These are phyloP conservation scores for Cheumatopsyche charites DNA, from an alignment of 1,140 invertebrate species.

Conservation along the genomic window DNA sequence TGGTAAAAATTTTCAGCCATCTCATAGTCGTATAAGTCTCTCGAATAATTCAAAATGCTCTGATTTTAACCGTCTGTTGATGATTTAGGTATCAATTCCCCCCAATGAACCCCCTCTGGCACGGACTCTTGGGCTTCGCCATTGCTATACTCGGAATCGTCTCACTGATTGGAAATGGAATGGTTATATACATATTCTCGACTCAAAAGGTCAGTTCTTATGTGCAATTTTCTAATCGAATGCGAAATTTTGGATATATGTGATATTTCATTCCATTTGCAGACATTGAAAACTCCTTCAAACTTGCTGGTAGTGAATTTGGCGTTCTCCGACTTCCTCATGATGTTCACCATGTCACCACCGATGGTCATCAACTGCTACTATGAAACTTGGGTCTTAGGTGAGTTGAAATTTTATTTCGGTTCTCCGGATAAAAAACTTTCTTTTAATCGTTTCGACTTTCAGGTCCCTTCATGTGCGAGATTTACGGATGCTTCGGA, in stretches of 20 bases:
- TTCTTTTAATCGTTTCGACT: not conserved
- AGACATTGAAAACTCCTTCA: constrained; percentile 72
- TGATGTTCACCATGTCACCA: constrained; percentile 80
- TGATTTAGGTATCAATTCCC: constrained; percentile 70
- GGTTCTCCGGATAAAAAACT: not conserved
- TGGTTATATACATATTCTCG: constrained; percentile 83
- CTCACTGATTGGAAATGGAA: constrained; percentile 76
- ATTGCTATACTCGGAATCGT: constrained; percentile 75
- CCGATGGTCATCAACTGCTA: constrained; percentile 81
- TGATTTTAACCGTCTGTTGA: not conserved
- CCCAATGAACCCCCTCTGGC: constrained; percentile 80
- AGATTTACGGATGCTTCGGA: constrained; percentile 78
- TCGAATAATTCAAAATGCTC: not conserved
- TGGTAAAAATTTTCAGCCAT: constrained; percentile 52
- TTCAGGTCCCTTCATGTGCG: constrained; percentile 72
- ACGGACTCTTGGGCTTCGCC: constrained; percentile 76
- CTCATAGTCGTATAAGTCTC: not conserved
- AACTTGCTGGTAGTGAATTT: constrained; percentile 83
- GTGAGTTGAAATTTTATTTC: constrained; percentile 47
- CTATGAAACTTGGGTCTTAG: constrained; percentile 78
- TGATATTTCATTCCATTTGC: not conserved
- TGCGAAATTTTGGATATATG: not conserved
- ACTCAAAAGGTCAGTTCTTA: constrained; percentile 65
- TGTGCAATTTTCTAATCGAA: not conserved
- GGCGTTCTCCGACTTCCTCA: constrained; percentile 80